phyloP scores from a whole-genome alignment of 2,113 vertebrate species.

The Narcine bancroftii region DNA sequence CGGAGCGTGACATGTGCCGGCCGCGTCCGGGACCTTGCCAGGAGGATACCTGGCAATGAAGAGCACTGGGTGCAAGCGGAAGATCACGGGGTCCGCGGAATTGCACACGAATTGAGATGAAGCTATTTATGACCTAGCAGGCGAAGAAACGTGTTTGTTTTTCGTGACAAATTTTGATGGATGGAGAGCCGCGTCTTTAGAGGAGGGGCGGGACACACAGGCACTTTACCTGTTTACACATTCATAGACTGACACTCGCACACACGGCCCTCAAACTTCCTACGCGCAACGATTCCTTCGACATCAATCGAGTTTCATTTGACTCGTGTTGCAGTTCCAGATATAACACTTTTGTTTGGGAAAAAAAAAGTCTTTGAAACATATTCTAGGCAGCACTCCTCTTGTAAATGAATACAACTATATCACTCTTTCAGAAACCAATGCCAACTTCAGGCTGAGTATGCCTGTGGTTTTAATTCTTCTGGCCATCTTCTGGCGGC shows the following conservation, averaged over 20 bases:
- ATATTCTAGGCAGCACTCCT: neutral
- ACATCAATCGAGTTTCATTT: constrained; percentile 45
- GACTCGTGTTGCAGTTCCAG: neutral
- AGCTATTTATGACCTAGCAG: neutral
- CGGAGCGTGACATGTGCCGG: neutral
- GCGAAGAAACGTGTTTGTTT: constrained; percentile 41
- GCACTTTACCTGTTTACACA: neutral
- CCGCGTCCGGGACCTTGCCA: neutral
- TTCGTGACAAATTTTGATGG: constrained; percentile 45
- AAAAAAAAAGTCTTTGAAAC: neutral
- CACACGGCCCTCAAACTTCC: neutral
- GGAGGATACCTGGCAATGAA: neutral
- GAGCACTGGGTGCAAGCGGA: neutral
- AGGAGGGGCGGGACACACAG: neutral
- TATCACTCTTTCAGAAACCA: neutral
- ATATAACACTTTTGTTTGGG: neutral
- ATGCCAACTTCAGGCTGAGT: neutral
- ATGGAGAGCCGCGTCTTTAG: constrained; percentile 37
- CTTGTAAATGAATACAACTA: neutral
- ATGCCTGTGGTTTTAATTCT: neutral
- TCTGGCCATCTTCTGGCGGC: neutral
- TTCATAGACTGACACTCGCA: neutral
- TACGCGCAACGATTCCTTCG: constrained; percentile 35
- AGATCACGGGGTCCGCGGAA: neutral
- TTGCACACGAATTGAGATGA: neutral